A percentile compares a stretch with the other conserved stretches of the same genome.
Evolutionary conservation across 2,888 invertebrate species (phyloP).

Genomic region (Disparrhopalites patrizii): DNA sequence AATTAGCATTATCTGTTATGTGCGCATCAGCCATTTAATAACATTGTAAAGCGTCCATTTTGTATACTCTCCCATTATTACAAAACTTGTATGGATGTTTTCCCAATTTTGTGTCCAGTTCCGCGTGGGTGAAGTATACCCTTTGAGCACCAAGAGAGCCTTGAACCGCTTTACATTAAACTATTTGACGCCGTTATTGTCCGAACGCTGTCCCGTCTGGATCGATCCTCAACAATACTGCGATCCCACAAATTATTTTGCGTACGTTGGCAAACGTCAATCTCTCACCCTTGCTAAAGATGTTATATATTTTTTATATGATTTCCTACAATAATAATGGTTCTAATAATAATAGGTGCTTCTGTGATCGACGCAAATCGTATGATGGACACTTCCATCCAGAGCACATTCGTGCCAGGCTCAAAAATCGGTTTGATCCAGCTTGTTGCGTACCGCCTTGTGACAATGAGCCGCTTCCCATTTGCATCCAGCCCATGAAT

Average conservation of each 20-base stretch:
- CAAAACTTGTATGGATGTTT: not conserved
- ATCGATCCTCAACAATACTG: slow-evolving; percentile 41
- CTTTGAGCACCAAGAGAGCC: slow-evolving; percentile 35
- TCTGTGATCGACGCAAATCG: slow-evolving; percentile 40
- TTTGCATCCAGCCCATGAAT: slow-evolving; percentile 18
- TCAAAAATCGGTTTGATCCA: slow-evolving; percentile 41
- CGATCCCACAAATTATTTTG: slow-evolving; percentile 23
- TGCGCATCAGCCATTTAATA: no score
- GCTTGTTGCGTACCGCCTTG: slow-evolving; percentile 22
- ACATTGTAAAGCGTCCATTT: not conserved
- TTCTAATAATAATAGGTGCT: slow-evolving; percentile 21
- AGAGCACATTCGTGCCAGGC: slow-evolving; percentile 38
- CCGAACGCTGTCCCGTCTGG: slow-evolving; percentile 41
- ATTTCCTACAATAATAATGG: not conserved
- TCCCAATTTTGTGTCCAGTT: slow-evolving; percentile 21
- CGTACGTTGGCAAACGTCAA: not conserved
- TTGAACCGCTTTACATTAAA: slow-evolving; percentile 39
- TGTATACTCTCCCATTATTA: not conserved
- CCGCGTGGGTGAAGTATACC: slow-evolving; percentile 39
- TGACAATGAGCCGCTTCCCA: slow-evolving; percentile 10
- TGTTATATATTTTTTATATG: not conserved
- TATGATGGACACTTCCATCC: slow-evolving; percentile 46
- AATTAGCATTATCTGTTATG: no score
- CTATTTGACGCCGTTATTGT: slow-evolving; percentile 38
- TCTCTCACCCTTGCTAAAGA: not conserved